These are phyloP conservation scores for Ariolimax columbianus DNA, from an alignment of 2,888 invertebrate genomes.

Conservation along the genomic window DNA sequence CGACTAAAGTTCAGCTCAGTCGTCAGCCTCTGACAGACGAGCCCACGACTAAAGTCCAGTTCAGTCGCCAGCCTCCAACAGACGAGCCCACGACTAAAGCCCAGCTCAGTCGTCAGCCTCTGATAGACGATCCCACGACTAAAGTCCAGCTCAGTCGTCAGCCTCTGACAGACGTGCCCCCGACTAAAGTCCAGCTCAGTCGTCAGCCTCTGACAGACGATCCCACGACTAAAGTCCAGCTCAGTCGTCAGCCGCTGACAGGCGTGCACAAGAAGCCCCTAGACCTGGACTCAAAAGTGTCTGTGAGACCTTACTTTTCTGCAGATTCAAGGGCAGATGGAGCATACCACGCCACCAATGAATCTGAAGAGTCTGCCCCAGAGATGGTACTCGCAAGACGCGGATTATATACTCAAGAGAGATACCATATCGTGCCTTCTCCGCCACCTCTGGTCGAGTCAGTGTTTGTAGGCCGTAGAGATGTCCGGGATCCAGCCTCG, in stretches of 20 bases:
- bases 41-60: no score
- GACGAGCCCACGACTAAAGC: no score
- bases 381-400: not conserved
- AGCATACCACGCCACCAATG: not conserved
- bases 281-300: not conserved
- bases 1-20: no score
- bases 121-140: no score
- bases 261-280: not conserved
- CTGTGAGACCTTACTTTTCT: not conserved
- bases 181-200: not conserved
- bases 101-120: no score
- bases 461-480: constrained; percentile 66
- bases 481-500: constrained; percentile 65
- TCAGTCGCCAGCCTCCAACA: no score
- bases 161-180: not conserved
- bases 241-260: no score
- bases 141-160: no score
- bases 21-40: no score
- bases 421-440: constrained; percentile 31
- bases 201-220: no score
- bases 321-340: not conserved
- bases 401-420: not conserved
- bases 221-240: not conserved
- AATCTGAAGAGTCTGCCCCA: not conserved
- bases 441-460: constrained; percentile 48